Percentiles rank a stretch among this genome's conserved stretches.
phyloP scores from a whole-genome alignment of 2,113 vertebrate species.

The Passer domesticus region DNA sequence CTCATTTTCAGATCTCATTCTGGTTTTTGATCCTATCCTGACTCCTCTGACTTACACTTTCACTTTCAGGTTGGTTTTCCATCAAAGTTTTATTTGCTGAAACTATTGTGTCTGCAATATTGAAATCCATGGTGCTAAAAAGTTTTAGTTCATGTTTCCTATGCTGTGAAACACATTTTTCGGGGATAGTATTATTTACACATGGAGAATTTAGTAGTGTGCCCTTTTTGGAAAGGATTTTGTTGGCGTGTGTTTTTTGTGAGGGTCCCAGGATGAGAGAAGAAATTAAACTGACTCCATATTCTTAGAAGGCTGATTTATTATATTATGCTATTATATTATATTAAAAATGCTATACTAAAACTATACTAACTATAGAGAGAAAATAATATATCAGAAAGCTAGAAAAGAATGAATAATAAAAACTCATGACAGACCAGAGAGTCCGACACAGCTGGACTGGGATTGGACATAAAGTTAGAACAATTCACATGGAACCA shows the following conservation, averaged over 20 bases:
- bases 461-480: no score
- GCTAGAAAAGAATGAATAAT: no score
- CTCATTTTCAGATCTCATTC: background rate
- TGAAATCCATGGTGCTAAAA: background rate
- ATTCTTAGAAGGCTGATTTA: no score
- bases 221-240: accelerated
- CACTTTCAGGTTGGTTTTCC: background rate
- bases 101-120: background rate
- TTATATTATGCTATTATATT: no score
- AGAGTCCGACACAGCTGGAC: no score
- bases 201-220: background rate
- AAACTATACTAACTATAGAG: no score
- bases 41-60: background rate
- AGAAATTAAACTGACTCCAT: no score
- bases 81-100: background rate
- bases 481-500: no score
- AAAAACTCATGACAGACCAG: no score
- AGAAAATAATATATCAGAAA: no score
- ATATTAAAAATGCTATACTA: no score
- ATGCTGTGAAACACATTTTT: background rate
- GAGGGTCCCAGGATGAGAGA: no score
- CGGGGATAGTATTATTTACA: accelerated
- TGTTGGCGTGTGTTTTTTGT: background rate
- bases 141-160: background rate
- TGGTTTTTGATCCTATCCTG: background rate